Base-by-base conservation (phyloP, 30 jellyfish, hydroid and myxozoan genomes). In the Cassiopea andromeda region DNA sequence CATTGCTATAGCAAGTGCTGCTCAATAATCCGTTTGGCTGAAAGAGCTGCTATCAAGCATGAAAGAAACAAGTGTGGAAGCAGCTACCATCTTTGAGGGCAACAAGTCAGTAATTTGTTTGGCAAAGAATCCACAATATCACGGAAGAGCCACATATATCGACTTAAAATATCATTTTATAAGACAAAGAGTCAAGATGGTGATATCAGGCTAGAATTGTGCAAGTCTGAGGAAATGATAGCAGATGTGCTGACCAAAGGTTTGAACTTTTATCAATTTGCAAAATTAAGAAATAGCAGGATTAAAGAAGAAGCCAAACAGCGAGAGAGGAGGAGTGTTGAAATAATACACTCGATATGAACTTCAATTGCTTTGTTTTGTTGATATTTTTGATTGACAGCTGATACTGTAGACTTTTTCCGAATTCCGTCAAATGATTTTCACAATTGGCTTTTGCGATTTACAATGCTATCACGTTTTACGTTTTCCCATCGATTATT, bases 251-350 rank as follows among this genome's bases (percentile, higher is more conserved):
- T 54, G 7, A 54, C 64, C 64, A 54, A 54, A 54, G 64, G 64
- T 3, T 10, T 54, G 64, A 10, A 54, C 64, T 3, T 6, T 54
- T 54, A 10, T 54, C 64, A 54, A 54, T 54, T 54, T 10, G 10
- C 12, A 10, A 54, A 54, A 54, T 10, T 54, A 10, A 54, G 64
- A 54, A 54, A 54, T 10, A 54, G 12, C 7, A 54, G 64, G 38
- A 46, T 10, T 73, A 7, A 27, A 73, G 58, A 27, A 73, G 17
- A 7, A 10, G 58, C 38, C 18, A 13, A 58, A 58, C 82, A 73
- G 50, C 82, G 82, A 73, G 58, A 13, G 82, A 73, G 82, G 82
- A 17, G 75, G 87, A 78, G 87, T 78, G 60, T 59, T 47, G 90
- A 12, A 81, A 81, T 2, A 7, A 73, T n/a, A 73, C 82, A 68